phyloP scores from a whole-genome alignment of 2,888 invertebrate species.

The Conus canariensis region DNA sequence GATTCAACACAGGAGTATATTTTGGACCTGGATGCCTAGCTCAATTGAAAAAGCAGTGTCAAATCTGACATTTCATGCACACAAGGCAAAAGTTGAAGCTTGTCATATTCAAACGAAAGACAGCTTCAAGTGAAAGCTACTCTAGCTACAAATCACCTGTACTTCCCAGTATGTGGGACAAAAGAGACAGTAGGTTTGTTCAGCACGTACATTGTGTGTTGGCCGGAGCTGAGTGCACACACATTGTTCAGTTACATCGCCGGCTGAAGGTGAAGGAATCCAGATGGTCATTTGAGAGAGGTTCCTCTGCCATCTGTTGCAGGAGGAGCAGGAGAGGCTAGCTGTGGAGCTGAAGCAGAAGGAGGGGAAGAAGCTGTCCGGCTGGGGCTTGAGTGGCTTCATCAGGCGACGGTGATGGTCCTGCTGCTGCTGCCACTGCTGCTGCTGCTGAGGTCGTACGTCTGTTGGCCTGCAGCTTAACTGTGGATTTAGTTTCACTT shows the following conservation, averaged over 20 bases:
- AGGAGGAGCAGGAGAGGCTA: constrained; percentile 38
- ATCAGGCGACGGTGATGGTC: constrained; percentile 25
- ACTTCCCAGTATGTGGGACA: too few species aligned
- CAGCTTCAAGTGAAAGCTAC: neutral
- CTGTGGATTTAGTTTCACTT: neutral
- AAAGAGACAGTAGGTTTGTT: too few species aligned
- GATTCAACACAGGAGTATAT: too few species aligned
- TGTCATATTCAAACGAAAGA: neutral
- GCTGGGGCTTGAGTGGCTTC: constrained; percentile 18
- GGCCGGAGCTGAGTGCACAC: neutral
- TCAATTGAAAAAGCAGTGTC: too few species aligned
- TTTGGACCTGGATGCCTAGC: too few species aligned
- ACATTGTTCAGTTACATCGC: neutral
- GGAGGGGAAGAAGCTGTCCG: constrained; percentile 24
- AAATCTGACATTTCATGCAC: neutral
- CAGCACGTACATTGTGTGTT: too few species aligned
- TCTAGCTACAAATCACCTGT: too few species aligned
- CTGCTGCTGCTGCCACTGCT: neutral
- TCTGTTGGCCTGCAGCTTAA: neutral
- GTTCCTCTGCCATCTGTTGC: neutral
- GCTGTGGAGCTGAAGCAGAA: constrained; percentile 30
- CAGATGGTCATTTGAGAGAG: too few species aligned
- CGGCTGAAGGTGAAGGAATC: too few species aligned
- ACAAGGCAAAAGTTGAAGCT: neutral
- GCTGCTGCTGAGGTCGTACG: neutral